phyloP scores from a whole-genome alignment of 2,888 invertebrate species.

The Noctua pronuba region DNA sequence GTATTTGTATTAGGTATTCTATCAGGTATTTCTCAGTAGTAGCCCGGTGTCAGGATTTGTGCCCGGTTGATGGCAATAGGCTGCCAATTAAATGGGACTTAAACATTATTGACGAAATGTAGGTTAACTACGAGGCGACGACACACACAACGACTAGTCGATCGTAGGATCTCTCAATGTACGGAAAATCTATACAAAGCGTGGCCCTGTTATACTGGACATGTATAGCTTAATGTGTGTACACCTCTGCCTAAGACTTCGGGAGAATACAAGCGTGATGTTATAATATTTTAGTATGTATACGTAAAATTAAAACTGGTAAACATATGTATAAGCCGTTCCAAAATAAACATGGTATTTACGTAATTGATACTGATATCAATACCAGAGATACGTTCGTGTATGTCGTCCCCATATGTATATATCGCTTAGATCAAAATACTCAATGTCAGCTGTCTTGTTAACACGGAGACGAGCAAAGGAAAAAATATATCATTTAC shows the following conservation, averaged over 20 bases:
- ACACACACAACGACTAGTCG: no score
- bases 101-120: no score
- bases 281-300: background rate
- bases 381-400: slow-evolving; percentile 12
- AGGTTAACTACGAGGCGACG: no score
- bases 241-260: background rate
- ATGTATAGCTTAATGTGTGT: background rate
- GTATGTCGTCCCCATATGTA: background rate
- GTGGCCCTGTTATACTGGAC: no score
- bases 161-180: no score
- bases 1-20: no score
- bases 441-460: slow-evolving; percentile 48
- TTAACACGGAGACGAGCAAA: slow-evolving; percentile 45
- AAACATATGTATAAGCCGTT: background rate
- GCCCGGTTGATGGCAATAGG: no score
- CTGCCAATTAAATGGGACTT: no score
- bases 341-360: slow-evolving; percentile 17
- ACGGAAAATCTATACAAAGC: no score
- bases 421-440: slow-evolving; percentile 32
- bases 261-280: background rate
- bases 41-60: background rate
- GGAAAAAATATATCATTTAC: slow-evolving; percentile 40
- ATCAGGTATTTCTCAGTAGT: background rate
- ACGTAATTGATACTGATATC: slow-evolving; percentile 11
- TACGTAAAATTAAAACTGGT: background rate